Conservation (phyloP, 2,113 vertebrate genomes). For the Barbus barbus region DNA sequence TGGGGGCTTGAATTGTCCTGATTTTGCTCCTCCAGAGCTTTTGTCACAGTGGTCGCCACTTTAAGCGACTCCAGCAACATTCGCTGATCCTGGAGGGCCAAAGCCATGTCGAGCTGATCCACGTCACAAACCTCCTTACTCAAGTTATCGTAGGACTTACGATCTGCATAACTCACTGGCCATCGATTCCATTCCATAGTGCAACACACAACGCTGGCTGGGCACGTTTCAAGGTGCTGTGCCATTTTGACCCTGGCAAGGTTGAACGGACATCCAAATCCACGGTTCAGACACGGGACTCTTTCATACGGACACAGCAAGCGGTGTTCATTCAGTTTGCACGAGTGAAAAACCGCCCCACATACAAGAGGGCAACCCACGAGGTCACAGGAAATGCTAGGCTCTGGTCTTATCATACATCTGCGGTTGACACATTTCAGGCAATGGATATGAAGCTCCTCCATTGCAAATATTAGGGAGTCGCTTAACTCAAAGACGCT, state of each 20-base stretch:
- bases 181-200: conserved; percentile 99
- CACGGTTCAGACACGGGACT: conserved; percentile 91
- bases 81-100: conserved; percentile 96
- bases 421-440: conserved; percentile 92
- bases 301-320: conserved; percentile 92
- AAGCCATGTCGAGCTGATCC: conserved; percentile 96
- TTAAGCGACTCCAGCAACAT: conserved; percentile 97
- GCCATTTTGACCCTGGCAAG: conserved; percentile 89
- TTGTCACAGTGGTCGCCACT: conserved; percentile 90
- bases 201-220: conserved; percentile 96
- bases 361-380: conserved; percentile 92
- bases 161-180: conserved; percentile 96
- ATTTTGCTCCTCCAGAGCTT: conserved; percentile 76
- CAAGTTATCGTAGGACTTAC: conserved; percentile 94
- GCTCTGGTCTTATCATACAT: conserved; percentile 90
- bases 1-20: conserved; percentile 71
- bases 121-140: conserved; percentile 95
- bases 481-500: background rate
- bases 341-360: conserved; percentile 93
- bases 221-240: conserved; percentile 90
- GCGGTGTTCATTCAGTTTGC: conserved; percentile 91
- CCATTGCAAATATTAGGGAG: conserved; percentile 74
- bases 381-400: conserved; percentile 89
- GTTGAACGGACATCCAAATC: conserved; percentile 92
- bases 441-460: conserved; percentile 89